phyloP scores from a whole-genome alignment of 2,113 vertebrate genomes.

The Serinus canaria region DNA sequence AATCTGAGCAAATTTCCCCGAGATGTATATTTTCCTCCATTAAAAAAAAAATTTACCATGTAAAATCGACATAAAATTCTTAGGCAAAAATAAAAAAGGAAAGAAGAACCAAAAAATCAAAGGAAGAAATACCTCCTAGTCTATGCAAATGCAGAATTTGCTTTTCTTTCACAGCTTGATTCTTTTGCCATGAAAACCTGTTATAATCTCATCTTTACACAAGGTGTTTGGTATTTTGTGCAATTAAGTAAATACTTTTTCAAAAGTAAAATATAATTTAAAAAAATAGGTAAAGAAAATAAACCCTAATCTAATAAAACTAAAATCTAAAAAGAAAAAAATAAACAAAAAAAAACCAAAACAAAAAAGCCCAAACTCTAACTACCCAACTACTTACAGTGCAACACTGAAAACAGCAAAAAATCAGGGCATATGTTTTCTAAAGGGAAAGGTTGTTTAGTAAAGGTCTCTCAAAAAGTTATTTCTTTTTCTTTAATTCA shows the following conservation, averaged over 20 bases:
- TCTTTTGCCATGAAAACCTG: not conserved
- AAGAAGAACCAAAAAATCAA: not conserved
- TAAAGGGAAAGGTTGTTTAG: not conserved
- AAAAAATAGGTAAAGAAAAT: not conserved
- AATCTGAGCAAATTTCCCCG: not conserved
- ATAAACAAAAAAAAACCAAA: not conserved
- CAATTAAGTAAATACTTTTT: not conserved
- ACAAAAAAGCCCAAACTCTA: accelerated
- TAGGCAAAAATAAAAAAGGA: too few species aligned
- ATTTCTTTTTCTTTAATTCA: not conserved
- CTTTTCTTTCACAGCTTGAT: not conserved
- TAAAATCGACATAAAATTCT: not conserved
- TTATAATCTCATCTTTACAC: conserved; percentile 13
- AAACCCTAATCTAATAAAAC: conserved; percentile 38
- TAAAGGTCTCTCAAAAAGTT: conserved; percentile 26
- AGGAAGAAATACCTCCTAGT: not conserved
- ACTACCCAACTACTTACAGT: not conserved
- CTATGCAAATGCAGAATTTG: not conserved
- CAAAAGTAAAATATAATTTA: not conserved
- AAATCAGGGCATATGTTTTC: conserved; percentile 37
- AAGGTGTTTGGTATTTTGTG: not conserved
- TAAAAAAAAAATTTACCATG: not conserved
- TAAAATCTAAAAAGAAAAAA: not conserved
- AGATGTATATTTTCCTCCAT: not conserved
- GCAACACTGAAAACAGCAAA: conserved; percentile 46